Evolutionary conservation across 2,888 invertebrate genomes (phyloP).

Genomic region (Oscheius onirici): DNA sequence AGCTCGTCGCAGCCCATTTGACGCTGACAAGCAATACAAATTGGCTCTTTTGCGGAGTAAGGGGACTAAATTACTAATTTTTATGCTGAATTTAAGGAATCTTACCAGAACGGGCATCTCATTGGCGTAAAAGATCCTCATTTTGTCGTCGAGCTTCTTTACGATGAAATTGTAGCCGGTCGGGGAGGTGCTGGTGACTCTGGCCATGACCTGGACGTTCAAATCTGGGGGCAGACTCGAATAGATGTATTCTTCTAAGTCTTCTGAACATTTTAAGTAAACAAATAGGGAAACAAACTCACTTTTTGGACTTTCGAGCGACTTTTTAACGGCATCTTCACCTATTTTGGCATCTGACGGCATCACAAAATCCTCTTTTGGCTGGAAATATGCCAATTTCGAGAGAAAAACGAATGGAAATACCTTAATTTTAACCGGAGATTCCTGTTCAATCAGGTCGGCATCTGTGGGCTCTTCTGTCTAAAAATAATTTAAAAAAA

Average conservation of each 20-base stretch:
- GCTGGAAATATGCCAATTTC: too few species aligned
- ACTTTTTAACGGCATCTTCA: background rate
- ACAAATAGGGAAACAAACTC: too few species aligned
- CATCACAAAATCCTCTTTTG: background rate
- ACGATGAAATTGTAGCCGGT: slow-evolving; percentile 7
- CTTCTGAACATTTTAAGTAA: background rate
- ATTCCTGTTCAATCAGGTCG: too few species aligned
- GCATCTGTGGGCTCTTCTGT: too few species aligned
- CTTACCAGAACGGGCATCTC: background rate
- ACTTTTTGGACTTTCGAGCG: too few species aligned
- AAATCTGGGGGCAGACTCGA: slow-evolving; percentile 32
- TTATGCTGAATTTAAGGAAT: background rate
- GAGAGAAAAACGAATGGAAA: too few species aligned
- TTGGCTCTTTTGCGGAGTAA: background rate
- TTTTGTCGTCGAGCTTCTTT: slow-evolving; percentile 12
- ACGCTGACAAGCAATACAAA: slow-evolving; percentile 52
- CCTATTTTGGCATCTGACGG: background rate
- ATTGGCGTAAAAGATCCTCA: background rate
- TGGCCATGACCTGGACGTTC: slow-evolving; percentile 16
- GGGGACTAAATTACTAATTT: background rate
- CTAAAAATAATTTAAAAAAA: too few species aligned
- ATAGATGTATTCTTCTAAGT: slow-evolving; percentile 14
- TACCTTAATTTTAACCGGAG: too few species aligned
- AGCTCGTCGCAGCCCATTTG: slow-evolving; percentile 50
- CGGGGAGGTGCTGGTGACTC: slow-evolving; percentile 10